These are phyloP conservation scores for Synanthedon andrenaeformis DNA, from an alignment of 2,888 invertebrate species.

Conservation along the genomic window DNA sequence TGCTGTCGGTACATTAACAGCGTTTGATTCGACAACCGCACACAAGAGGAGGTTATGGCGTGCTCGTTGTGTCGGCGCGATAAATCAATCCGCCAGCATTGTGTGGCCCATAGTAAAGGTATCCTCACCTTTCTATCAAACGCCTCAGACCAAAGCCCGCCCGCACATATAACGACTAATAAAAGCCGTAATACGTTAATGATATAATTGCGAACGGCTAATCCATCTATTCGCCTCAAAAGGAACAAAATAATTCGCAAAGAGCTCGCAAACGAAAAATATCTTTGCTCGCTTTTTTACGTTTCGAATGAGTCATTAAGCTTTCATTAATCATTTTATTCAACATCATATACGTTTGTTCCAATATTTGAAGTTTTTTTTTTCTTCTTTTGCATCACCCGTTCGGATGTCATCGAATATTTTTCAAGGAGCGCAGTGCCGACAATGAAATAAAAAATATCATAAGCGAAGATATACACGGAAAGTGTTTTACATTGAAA, in stretches of 20 bases:
- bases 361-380: background rate
- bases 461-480: conserved; percentile 45
- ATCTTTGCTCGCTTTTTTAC: background rate
- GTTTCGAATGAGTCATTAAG: background rate
- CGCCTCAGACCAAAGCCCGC: conserved; percentile 9
- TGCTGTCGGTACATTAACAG: conserved; percentile 20
- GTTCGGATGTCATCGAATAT: background rate
- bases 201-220: background rate
- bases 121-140: conserved; percentile 26
- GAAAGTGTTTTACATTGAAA: conserved; percentile 63
- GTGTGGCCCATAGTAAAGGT: conserved; percentile 34
- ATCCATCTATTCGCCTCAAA: background rate
- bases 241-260: too few relatives aligned
- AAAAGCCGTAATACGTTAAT: background rate
- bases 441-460: conserved; percentile 31
- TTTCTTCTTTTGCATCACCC: background rate
- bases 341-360: background rate
- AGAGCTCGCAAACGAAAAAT: too few relatives aligned
- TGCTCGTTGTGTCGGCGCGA: conserved; percentile 38
- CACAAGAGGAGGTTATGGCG: conserved; percentile 29
- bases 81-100: conserved; percentile 56
- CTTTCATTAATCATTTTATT: background rate
- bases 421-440: conserved; percentile 7
- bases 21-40: conserved; percentile 21
- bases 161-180: conserved; percentile 1